These are phyloP conservation scores for Metridium senile DNA, from an alignment of 92 coral and sea anemone genomes.

Conservation along the genomic window DNA sequence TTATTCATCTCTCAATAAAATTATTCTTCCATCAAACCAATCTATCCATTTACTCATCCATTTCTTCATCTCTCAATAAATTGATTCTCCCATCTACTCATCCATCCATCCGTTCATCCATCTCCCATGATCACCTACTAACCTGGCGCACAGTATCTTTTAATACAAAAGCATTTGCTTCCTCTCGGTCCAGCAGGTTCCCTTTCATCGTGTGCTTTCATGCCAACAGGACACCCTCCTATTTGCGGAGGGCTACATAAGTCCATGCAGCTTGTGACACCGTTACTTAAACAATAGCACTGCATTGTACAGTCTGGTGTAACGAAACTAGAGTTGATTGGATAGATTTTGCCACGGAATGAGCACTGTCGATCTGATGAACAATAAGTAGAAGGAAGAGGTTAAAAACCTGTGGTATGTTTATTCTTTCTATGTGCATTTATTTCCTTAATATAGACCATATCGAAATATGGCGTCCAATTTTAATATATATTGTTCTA, in stretches of 20 bases:
- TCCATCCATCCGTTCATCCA: too few relatives aligned
- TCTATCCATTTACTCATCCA: too few relatives aligned
- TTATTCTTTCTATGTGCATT: too few relatives aligned
- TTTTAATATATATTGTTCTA: too few relatives aligned
- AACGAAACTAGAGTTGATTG: constrained; percentile 46
- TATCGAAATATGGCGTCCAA: too few relatives aligned
- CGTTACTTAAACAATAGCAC: constrained; percentile 48
- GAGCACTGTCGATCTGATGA: not conserved
- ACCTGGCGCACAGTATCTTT: constrained; percentile 51
- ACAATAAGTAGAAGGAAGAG: too few relatives aligned
- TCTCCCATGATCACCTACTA: not conserved
- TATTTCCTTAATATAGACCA: too few relatives aligned
- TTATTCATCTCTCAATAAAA: too few relatives aligned
- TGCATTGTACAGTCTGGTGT: constrained; percentile 45
- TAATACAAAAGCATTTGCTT: constrained; percentile 57
- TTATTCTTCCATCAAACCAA: too few relatives aligned
- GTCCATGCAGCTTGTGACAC: constrained; percentile 51
- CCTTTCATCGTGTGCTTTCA: constrained; percentile 20
- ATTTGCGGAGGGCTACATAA: constrained; percentile 32
- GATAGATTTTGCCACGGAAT: constrained; percentile 8
- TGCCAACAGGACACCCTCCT: constrained; percentile 52
- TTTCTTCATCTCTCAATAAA: too few relatives aligned
- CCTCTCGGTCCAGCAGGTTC: constrained; percentile 43
- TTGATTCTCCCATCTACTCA: too few relatives aligned
- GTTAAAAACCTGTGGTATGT: too few relatives aligned